Percentiles rank a stretch among this genome's conserved stretches.
phyloP scores from a whole-genome alignment of 2,113 vertebrate species.

The Nesogale talazaci region DNA sequence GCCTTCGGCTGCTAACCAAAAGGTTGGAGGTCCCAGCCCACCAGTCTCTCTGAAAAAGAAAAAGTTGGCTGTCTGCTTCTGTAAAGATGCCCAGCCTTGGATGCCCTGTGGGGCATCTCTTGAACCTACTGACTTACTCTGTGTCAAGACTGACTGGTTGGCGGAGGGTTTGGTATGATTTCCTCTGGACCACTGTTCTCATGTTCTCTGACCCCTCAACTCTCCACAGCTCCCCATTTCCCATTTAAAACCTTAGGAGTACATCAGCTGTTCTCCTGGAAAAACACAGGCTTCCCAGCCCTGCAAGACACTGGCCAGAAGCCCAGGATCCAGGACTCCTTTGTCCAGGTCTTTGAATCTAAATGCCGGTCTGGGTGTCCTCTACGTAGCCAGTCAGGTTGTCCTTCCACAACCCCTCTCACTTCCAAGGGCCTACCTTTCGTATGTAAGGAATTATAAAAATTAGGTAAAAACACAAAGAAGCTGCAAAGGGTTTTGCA shows the following conservation, averaged over 20 bases:
- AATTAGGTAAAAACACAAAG: neutral
- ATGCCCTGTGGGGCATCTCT: neutral
- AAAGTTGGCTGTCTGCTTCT: neutral
- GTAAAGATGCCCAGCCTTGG: neutral
- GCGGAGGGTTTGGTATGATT: no score
- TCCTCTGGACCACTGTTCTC: neutral
- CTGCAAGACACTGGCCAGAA: neutral
- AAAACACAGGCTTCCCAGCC: neutral
- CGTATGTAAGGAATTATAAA: neutral
- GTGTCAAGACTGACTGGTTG: neutral
- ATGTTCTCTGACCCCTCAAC: neutral
- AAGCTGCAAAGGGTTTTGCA: neutral
- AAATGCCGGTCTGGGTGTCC: neutral
- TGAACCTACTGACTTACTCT: neutral
- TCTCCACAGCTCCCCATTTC: neutral
- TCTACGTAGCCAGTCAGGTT: neutral
- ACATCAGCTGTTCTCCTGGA: neutral
- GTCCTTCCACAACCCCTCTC: neutral
- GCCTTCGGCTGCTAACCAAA: no score
- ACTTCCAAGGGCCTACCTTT: neutral
- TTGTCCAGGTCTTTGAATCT: neutral
- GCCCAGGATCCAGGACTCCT: neutral
- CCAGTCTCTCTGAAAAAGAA: neutral
- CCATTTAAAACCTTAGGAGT: neutral
- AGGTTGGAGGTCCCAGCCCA: no score